Conservation (phyloP, 2,888 invertebrate genomes). For the Xanthia togata region DNA sequence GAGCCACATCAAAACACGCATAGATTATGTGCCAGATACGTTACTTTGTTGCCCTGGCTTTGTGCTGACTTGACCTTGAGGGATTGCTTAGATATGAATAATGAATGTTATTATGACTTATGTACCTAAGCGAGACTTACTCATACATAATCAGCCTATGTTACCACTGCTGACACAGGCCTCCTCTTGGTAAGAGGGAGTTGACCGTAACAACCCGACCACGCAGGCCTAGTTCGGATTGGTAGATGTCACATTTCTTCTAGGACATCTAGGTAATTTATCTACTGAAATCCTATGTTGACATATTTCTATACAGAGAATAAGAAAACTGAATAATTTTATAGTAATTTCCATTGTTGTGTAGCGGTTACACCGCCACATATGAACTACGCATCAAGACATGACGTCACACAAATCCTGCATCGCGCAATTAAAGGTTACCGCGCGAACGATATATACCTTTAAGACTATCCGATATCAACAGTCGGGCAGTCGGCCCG, state of each 20-base stretch:
- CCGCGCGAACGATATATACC: too few species aligned
- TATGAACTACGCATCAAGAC: too few species aligned
- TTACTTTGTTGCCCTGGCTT: conserved; percentile 21
- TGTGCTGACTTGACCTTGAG: conserved; percentile 45
- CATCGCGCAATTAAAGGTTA: too few species aligned
- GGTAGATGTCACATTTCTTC: neutral
- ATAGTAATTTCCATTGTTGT: neutral
- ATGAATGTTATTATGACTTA: neutral
- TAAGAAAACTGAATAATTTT: neutral
- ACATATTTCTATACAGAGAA: neutral
- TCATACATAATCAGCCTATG: too few species aligned
- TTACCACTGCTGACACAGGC: too few species aligned
- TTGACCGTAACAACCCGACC: neutral
- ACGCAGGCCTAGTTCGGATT: neutral
- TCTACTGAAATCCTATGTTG: neutral
- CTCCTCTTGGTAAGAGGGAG: too few species aligned
- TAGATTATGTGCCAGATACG: conserved; percentile 72
- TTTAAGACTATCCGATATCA: too few species aligned
- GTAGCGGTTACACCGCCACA: too few species aligned
- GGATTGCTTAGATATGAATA: neutral
- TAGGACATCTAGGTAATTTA: neutral
- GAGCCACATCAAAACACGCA: conserved; percentile 78
- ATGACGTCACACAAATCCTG: too few species aligned
- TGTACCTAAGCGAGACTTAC: neutral
- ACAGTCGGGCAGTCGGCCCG: too few species aligned